A percentile compares a stretch with the other conserved stretches of the same genome.
Conservation (phyloP, 2,888 invertebrate species). For the Antheraea yamamai region DNA sequence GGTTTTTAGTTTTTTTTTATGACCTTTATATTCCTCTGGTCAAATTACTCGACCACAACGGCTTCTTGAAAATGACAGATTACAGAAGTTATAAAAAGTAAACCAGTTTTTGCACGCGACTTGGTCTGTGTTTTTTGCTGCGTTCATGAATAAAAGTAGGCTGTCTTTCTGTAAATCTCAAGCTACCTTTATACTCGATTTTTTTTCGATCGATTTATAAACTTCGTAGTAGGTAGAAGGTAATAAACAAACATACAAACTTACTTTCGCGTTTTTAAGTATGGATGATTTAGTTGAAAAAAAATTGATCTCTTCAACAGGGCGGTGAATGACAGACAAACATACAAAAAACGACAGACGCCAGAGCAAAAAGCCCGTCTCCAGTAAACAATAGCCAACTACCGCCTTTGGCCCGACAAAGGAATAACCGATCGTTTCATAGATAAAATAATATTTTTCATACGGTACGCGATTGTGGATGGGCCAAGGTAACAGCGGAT, state of each 20-base stretch:
- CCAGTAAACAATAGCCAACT: conserved; percentile 53
- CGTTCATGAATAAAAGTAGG: too few relatives aligned
- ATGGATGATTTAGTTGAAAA: too few relatives aligned
- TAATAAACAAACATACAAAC: too few relatives aligned
- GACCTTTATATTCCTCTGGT: too few relatives aligned
- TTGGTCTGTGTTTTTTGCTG: too few relatives aligned
- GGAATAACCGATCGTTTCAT: conserved; percentile 60
- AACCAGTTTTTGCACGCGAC: background rate
- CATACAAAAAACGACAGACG: conserved; percentile 62
- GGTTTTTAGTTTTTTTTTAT: too few relatives aligned
- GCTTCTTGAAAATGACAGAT: background rate
- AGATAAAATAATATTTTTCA: conserved; percentile 77
- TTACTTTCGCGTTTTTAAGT: too few relatives aligned
- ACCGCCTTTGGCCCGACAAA: conserved; percentile 57
- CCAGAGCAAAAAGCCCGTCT: conserved; percentile 56
- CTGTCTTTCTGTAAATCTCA: too few relatives aligned
- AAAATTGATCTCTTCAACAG: conserved; percentile 2
- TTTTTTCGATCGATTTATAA: too few relatives aligned
- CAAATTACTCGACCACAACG: too few relatives aligned
- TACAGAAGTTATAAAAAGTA: background rate
- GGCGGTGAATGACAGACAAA: conserved; percentile 29
- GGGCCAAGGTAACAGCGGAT: conserved; percentile 30
- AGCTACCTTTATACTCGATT: too few relatives aligned
- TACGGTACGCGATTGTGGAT: conserved; percentile 45
- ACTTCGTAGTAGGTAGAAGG: too few relatives aligned